Conservation (phyloP, 37 sponge, comb jelly and placozoan species). For the Dysidea cf. avara region DNA sequence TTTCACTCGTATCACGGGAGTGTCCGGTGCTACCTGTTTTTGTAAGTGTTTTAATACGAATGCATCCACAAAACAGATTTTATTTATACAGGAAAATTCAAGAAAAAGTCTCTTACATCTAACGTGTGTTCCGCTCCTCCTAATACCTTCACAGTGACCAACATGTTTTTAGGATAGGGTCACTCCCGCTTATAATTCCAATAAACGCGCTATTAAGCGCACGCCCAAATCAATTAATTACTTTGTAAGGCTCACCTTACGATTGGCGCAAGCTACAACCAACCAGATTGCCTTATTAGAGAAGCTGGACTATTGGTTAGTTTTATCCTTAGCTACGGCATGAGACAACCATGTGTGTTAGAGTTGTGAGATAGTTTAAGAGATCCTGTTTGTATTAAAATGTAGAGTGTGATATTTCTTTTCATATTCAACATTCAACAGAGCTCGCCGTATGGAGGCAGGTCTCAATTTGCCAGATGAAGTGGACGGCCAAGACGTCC, state of each 20-base stretch:
- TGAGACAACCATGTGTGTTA: background rate
- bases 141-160: slow-evolving; percentile 3
- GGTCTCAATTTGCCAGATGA: background rate
- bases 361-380: background rate
- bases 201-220: background rate
- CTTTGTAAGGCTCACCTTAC: background rate
- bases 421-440: background rate
- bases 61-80: background rate
- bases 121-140: slow-evolving; percentile 6
- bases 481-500: background rate
- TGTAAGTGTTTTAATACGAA: background rate
- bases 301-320: background rate
- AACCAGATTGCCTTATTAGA: slow-evolving; percentile 30
- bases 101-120: background rate
- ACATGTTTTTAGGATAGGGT: background rate
- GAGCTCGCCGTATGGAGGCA: background rate
- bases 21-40: background rate
- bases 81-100: background rate
- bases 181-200: background rate
- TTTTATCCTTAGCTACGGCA: background rate
- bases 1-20: slow-evolving; percentile 24
- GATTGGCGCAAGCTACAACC: slow-evolving; percentile 47
- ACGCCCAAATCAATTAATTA: background rate
- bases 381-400: background rate
- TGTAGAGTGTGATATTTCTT: background rate